Conservation (phyloP, 2,797 vertebrate genomes). For the Crocidura indochinensis region DNA sequence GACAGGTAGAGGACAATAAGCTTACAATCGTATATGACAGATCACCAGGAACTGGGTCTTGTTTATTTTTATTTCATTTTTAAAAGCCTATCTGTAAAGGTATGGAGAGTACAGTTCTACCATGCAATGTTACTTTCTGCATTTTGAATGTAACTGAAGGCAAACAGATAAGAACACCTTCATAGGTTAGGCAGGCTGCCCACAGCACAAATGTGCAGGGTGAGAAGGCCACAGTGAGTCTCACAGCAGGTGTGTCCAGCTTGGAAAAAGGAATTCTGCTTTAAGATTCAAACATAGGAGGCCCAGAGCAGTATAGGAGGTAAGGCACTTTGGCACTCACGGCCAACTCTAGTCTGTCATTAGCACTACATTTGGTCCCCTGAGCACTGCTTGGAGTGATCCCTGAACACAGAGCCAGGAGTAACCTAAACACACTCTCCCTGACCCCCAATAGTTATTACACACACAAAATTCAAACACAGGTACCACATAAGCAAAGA, state of each 20-base stretch:
- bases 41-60: neutral
- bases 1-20: conserved; percentile 20
- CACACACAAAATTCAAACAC: neutral
- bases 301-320: too few species aligned
- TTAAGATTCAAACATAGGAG: neutral
- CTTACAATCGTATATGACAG: neutral
- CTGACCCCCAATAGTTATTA: too few species aligned
- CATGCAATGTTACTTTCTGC: neutral
- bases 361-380: too few species aligned
- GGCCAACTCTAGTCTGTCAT: too few species aligned
- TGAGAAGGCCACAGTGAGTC: neutral
- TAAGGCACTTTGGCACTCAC: too few species aligned
- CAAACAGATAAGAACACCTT: neutral
- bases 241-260: too few species aligned
- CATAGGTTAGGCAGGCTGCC: neutral
- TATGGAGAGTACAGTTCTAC: conserved; percentile 42
- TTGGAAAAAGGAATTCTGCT: neutral
- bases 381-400: neutral
- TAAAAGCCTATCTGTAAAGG: conserved; percentile 19
- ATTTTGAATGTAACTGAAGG: neutral
- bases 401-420: neutral
- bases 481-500: neutral
- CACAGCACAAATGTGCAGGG: neutral
- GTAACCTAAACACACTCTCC: neutral
- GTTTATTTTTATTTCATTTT: conserved; percentile 49